phyloP scores from a whole-genome alignment of 2,888 invertebrate genomes.

The Quadroppia sp. region DNA sequence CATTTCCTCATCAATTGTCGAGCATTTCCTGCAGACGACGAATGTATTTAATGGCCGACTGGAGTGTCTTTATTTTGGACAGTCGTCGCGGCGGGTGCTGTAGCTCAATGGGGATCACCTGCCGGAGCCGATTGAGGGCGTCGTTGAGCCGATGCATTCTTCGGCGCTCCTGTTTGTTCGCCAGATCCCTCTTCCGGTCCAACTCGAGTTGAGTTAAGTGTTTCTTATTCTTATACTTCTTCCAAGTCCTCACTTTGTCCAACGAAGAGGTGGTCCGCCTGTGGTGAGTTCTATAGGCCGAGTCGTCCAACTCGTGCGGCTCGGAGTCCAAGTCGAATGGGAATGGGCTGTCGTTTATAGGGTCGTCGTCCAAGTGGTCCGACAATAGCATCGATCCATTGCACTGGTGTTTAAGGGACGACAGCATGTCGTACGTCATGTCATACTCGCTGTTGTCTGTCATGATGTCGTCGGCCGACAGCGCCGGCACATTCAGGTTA shows the following conservation, averaged over 20 bases:
- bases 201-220: constrained; percentile 34
- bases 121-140: constrained; percentile 38
- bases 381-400: too few species aligned
- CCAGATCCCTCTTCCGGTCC: constrained; percentile 43
- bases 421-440: too few species aligned
- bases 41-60: constrained; percentile 42
- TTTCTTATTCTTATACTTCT: constrained; percentile 39
- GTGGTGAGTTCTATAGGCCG: neutral
- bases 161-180: constrained; percentile 42
- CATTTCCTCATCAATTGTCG: too few species aligned
- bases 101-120: constrained; percentile 36
- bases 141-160: constrained; percentile 43
- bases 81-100: constrained; percentile 34
- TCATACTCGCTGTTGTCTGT: too few species aligned
- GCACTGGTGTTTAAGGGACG: too few species aligned
- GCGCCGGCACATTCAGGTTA: too few species aligned
- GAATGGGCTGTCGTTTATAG: neutral
- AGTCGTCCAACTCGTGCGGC: neutral
- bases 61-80: constrained; percentile 42
- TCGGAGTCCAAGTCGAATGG: neutral
- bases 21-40: constrained; percentile 30
- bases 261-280: neutral
- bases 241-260: constrained; percentile 34
- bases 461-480: too few species aligned
- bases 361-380: constrained; percentile 14